Evolutionary conservation across 2,113 vertebrate genomes (phyloP).

Genomic region (Salvator merianae): DNA sequence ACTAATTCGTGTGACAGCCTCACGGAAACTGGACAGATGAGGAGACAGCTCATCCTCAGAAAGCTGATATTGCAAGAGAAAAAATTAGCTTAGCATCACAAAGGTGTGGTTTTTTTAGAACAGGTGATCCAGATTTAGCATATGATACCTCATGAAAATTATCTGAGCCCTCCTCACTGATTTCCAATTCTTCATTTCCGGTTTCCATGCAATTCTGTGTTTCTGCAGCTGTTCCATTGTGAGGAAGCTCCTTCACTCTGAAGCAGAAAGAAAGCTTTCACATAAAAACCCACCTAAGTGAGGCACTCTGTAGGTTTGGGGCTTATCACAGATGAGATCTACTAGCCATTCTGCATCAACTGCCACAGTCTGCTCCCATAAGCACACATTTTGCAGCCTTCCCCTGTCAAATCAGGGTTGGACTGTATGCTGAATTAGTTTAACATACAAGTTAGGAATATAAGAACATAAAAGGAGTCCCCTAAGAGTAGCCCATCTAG

Average conservation of each 20-base stretch:
- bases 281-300: not conserved
- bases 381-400: not conserved
- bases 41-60: slow-evolving; percentile 75
- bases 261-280: slow-evolving; percentile 41
- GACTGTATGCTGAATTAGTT: not conserved
- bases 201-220: slow-evolving; percentile 74
- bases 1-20: slow-evolving; percentile 72
- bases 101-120: not conserved
- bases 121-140: not conserved
- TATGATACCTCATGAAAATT: slow-evolving; percentile 58
- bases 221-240: slow-evolving; percentile 64
- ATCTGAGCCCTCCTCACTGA: slow-evolving; percentile 26
- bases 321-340: not conserved
- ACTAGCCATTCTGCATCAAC: not conserved
- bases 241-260: slow-evolving; percentile 81
- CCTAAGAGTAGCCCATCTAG: too few relatives aligned
- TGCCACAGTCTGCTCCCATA: not conserved
- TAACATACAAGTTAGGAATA: not conserved
- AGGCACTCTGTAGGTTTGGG: not conserved
- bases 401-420: not conserved
- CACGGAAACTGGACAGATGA: slow-evolving; percentile 72
- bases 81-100: slow-evolving; percentile 41
- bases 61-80: slow-evolving; percentile 52
- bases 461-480: too few relatives aligned
- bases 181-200: slow-evolving; percentile 59